phyloP scores from a whole-genome alignment of 2,797 vertebrate genomes.

The Chelmon rostratus region DNA sequence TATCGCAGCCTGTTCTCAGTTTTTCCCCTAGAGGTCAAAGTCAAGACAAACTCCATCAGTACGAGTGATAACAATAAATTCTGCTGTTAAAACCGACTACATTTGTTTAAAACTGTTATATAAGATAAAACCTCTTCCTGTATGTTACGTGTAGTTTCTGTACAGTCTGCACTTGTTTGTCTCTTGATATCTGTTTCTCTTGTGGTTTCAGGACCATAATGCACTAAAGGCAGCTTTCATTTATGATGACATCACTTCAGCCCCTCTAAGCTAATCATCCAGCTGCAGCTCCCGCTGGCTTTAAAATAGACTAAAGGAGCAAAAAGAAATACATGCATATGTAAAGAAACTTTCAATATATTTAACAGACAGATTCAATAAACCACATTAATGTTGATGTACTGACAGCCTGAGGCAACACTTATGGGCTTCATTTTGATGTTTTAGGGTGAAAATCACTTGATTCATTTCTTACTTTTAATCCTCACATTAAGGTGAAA shows the following conservation, averaged over 20 bases:
- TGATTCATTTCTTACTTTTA: too few relatives aligned
- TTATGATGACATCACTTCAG: too few relatives aligned
- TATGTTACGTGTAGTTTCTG: too few relatives aligned
- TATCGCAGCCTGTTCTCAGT: conserved; percentile 51
- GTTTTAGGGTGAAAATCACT: not conserved
- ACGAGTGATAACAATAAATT: not conserved
- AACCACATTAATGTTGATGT: too few relatives aligned
- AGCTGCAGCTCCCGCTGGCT: too few relatives aligned
- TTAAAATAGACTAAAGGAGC: too few relatives aligned
- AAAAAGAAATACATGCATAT: too few relatives aligned
- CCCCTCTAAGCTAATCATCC: too few relatives aligned
- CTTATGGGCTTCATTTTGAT: not conserved
- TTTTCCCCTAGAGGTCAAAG: conserved; percentile 54
- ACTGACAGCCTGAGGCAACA: not conserved
- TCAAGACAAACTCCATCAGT: conserved; percentile 44
- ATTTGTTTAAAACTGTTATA: not conserved
- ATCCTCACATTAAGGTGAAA: too few relatives aligned
- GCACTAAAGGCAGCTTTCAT: too few relatives aligned
- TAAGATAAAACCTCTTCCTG: not conserved
- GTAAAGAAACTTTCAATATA: too few relatives aligned
- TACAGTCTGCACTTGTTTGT: not conserved
- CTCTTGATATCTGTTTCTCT: not conserved
- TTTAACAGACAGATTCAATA: too few relatives aligned
- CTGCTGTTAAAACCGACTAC: not conserved
- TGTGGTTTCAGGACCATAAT: not conserved